These are phyloP conservation scores for Pterostichus madidus DNA, from an alignment of 2,888 invertebrate genomes.

Conservation along the genomic window DNA sequence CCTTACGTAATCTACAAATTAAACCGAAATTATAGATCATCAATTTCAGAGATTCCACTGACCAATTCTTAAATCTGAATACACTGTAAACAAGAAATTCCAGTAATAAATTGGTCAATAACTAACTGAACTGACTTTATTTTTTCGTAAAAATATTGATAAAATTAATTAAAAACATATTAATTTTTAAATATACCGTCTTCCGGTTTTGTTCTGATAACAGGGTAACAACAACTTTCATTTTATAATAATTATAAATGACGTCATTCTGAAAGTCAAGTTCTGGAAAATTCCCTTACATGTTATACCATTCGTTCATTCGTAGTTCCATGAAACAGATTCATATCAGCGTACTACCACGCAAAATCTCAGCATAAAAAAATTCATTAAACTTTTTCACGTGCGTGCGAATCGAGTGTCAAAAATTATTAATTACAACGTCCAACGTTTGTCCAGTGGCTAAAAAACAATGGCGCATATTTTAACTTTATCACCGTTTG, in stretches of 20 bases:
- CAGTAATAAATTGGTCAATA: no score
- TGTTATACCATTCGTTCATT: conserved; percentile 10
- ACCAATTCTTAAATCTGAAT: no score
- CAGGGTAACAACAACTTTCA: neutral
- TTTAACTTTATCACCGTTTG: conserved; percentile 58
- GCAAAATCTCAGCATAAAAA: conserved; percentile 38
- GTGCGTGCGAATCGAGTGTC: conserved; percentile 62
- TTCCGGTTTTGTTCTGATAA: no score
- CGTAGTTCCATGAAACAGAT: conserved; percentile 51
- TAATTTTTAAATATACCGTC: no score
- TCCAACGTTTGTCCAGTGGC: conserved; percentile 3
- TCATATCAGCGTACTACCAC: conserved; percentile 36
- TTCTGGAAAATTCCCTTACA: conserved; percentile 56
- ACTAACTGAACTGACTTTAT: no score
- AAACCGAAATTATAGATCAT: no score
- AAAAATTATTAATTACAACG: conserved; percentile 64
- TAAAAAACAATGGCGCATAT: conserved; percentile 49
- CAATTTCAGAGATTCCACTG: no score
- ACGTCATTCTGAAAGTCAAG: conserved; percentile 28
- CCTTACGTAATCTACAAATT: no score
- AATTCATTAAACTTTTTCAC: conserved; percentile 51
- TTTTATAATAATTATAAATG: conserved; percentile 24
- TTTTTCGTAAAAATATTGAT: no score
- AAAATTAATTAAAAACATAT: no score
- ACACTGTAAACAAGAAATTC: no score